phyloP scores from a whole-genome alignment of 2,113 vertebrate genomes.

The Pipa parva region DNA sequence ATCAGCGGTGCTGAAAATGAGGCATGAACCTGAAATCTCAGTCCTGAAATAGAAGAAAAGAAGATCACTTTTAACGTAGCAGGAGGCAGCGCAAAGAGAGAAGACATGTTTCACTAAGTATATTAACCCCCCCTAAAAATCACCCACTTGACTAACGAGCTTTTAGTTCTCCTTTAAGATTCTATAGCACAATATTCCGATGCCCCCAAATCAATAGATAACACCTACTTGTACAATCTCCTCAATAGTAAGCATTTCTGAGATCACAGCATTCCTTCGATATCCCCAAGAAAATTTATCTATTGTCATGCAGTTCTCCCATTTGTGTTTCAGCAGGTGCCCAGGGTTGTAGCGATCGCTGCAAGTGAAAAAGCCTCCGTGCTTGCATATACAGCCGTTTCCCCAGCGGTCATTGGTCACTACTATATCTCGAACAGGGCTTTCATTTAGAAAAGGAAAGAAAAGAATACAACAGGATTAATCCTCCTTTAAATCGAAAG shows the following conservation, averaged over 20 bases:
- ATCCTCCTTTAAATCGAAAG: too few relatives aligned
- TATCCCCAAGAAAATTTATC: conserved; percentile 87
- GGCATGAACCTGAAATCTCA: too few relatives aligned
- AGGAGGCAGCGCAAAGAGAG: too few relatives aligned
- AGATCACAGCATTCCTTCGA: conserved; percentile 72
- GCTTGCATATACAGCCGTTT: conserved; percentile 70
- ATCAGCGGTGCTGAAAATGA: too few relatives aligned
- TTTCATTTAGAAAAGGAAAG: conserved; percentile 54
- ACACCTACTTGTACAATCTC: conserved; percentile 70
- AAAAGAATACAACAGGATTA: too few relatives aligned
- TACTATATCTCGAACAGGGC: conserved; percentile 82
- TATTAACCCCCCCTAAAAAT: too few relatives aligned
- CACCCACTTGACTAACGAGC: too few relatives aligned
- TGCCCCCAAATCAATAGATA: background rate
- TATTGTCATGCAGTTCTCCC: conserved; percentile 95
- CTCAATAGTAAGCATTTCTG: conserved; percentile 73
- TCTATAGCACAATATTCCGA: background rate
- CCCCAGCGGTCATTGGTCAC: conserved; percentile 98
- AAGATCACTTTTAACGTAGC: too few relatives aligned
- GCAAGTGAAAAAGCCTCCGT: conserved; percentile 91
- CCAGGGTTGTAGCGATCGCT: conserved; percentile 83
- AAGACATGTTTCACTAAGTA: too few relatives aligned
- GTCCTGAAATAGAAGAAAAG: too few relatives aligned
- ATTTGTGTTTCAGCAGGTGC: conserved; percentile 83
- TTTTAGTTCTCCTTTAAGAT: background rate